A percentile compares a stretch with the other conserved stretches of the same genome.
Conservation (phyloP, 2,888 invertebrate species). For the Cacoxenus indagator region DNA sequence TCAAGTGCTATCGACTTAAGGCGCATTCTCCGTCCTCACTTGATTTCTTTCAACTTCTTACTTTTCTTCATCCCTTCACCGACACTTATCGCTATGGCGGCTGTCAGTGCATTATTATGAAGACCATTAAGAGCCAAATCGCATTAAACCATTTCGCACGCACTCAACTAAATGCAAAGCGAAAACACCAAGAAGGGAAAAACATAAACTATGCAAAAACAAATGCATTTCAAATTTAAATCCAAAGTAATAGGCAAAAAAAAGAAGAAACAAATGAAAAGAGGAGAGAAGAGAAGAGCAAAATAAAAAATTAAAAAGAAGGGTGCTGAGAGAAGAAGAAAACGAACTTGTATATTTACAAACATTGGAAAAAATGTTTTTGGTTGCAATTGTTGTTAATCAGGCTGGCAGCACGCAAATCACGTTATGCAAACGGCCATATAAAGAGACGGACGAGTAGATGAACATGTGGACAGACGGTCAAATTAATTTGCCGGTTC, state of each 20-base stretch:
- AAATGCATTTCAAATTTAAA: neutral
- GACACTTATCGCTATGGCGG: neutral
- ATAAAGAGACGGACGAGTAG: neutral
- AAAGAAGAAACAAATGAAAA: neutral
- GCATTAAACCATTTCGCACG: neutral
- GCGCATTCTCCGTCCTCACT: neutral
- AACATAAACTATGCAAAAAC: neutral
- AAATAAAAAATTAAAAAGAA: neutral
- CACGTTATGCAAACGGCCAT: neutral
- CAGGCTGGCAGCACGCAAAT: neutral
- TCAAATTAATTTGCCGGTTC: constrained; percentile 8
- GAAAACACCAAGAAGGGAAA: neutral
- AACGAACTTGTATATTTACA: neutral
- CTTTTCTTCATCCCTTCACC: neutral
- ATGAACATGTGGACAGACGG: neutral
- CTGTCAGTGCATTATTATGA: neutral
- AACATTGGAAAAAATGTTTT: neutral
- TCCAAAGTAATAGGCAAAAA: neutral
- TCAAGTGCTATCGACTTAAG: neutral
- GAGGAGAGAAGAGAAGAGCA: neutral
- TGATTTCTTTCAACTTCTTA: neutral
- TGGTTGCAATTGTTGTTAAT: neutral
- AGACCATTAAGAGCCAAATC: neutral
- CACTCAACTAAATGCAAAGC: neutral
- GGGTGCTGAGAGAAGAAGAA: neutral